Conservation (phyloP, 2,797 vertebrate species). For the Gallirallus australis region DNA sequence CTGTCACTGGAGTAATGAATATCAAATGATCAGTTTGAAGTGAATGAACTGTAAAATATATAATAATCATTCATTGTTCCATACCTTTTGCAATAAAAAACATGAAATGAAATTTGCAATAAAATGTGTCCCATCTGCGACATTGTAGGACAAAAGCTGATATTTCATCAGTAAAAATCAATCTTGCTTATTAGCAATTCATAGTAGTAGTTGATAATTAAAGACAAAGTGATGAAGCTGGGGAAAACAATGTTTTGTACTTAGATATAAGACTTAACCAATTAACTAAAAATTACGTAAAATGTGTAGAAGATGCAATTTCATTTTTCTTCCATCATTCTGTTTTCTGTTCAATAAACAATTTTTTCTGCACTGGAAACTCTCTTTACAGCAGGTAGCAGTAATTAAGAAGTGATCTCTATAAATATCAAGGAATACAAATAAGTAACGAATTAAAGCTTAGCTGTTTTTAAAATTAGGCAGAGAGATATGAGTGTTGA, state of each 20-base stretch:
- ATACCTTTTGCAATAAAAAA: conserved; percentile 71
- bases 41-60: conserved; percentile 75
- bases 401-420: not conserved
- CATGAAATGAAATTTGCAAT: conserved; percentile 72
- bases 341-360: not conserved
- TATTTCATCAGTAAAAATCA: conserved; percentile 41
- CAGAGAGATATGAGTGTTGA: conserved; percentile 36
- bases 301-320: not conserved
- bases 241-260: conserved; percentile 40
- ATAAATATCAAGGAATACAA: not conserved
- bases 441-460: not conserved
- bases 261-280: not conserved
- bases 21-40: conserved; percentile 64
- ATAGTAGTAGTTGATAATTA: conserved; percentile 21
- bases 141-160: conserved; percentile 54
- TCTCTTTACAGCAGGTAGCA: not conserved
- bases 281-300: not conserved
- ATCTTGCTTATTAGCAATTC: conserved; percentile 51
- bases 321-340: not conserved
- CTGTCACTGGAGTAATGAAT: conserved; percentile 68
- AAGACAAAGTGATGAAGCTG: conserved; percentile 15
- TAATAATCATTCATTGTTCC: conserved; percentile 69
- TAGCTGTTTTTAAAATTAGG: not conserved
- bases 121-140: conserved; percentile 57
- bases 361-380: not conserved